These are phyloP conservation scores for Recurvirostra avosetta DNA, from an alignment of 2,113 vertebrate species.

Conservation along the genomic window DNA sequence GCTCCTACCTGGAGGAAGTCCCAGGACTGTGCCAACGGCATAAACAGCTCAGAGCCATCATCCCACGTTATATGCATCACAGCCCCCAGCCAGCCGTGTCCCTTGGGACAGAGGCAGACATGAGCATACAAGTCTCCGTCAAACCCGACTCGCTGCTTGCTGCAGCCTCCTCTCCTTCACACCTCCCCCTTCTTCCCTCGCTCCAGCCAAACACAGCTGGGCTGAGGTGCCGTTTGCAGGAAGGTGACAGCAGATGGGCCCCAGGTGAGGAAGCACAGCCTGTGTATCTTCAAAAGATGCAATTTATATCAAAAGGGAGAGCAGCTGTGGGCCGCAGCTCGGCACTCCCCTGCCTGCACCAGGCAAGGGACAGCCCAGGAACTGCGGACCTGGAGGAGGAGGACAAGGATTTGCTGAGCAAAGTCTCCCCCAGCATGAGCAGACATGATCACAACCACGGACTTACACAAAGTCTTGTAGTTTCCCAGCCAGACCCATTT, in stretches of 20 bases:
- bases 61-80: not conserved
- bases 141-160: not conserved
- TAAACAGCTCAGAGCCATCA: not conserved
- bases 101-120: not conserved
- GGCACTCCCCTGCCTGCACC: too few relatives aligned
- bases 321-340: not conserved
- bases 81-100: not conserved
- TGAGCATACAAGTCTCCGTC: fast-evolving
- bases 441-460: not conserved
- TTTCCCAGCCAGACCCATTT: not conserved
- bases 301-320: not conserved
- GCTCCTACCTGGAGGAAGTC: not conserved
- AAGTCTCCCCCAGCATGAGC: not conserved
- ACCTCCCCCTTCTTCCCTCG: not conserved
- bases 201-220: not conserved
- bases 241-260: not conserved
- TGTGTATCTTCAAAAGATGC: not conserved
- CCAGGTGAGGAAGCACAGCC: not conserved
- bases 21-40: not conserved
- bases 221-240: not conserved
- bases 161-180: not conserved
- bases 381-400: not conserved
- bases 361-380: not conserved
- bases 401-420: not conserved
- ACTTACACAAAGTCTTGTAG: not conserved